Conservation (phyloP, 2,888 invertebrate genomes). For the Eupelmus urozonus region DNA sequence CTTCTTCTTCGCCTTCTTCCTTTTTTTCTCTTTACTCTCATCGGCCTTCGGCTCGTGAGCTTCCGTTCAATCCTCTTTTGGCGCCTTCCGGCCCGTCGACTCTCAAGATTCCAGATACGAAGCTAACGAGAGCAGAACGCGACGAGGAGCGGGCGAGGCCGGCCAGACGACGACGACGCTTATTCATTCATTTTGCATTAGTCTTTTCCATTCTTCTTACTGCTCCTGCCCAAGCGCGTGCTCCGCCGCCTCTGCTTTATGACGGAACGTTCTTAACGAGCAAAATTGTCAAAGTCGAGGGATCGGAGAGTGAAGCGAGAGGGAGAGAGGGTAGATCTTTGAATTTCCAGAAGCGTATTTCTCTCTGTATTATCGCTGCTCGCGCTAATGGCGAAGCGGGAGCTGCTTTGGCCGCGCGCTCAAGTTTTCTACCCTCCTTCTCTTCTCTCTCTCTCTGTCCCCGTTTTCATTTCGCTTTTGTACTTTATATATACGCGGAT, state of each 20-base stretch:
- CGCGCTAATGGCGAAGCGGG: too few species aligned
- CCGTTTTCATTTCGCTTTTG: too few species aligned
- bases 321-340: too few species aligned
- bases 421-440: too few species aligned
- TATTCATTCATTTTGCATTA: conserved; percentile 55
- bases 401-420: too few species aligned
- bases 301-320: too few species aligned
- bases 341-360: too few species aligned
- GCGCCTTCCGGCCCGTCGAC: conserved; percentile 47
- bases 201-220: conserved; percentile 39
- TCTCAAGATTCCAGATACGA: conserved; percentile 50
- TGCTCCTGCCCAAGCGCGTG: too few species aligned
- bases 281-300: conserved; percentile 46
- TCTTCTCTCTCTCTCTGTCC: too few species aligned
- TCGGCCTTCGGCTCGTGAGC: conserved; percentile 38
- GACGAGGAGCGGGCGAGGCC: conserved; percentile 19
- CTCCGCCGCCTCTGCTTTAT: conserved; percentile 6
- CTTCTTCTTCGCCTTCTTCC: too few species aligned
- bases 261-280: conserved; percentile 43
- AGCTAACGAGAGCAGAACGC: conserved; percentile 53
- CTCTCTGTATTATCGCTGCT: too few species aligned
- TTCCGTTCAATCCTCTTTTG: conserved; percentile 53
- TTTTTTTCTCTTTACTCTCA: conserved; percentile 34
- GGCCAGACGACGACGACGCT: conserved; percentile 33
- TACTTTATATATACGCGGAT: too few species aligned